These are phyloP conservation scores for Cataglyphis hispanica DNA, from an alignment of 1,140 invertebrate species.

Conservation along the genomic window DNA sequence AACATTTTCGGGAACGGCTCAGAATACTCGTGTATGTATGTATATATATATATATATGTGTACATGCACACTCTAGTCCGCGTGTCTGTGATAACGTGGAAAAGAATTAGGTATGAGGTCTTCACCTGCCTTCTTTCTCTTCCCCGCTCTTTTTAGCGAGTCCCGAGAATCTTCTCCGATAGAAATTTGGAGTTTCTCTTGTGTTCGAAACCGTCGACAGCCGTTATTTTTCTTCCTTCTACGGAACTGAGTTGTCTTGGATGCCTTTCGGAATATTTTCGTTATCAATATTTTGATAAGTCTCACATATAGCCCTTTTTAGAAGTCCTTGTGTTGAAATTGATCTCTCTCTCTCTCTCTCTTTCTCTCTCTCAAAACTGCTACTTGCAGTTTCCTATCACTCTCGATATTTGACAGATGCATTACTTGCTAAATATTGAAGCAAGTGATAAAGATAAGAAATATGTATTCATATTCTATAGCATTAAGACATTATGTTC, in stretches of 20 bases:
- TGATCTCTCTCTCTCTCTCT: no score
- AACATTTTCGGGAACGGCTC: constrained; percentile 75
- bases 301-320: background rate
- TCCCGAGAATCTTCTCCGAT: constrained; percentile 10
- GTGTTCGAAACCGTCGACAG: constrained; percentile 3
- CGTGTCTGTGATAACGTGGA: constrained; percentile 69
- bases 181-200: constrained; percentile 51
- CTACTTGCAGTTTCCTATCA: background rate
- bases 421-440: background rate
- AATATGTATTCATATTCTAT: background rate
- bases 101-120: constrained; percentile 74
- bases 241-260: background rate
- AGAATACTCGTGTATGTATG: constrained; percentile 18
- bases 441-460: background rate
- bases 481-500: background rate
- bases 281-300: background rate
- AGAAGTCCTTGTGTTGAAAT: background rate
- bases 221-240: constrained; percentile 45
- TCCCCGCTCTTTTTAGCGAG: background rate
- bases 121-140: constrained; percentile 36
- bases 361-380: no score
- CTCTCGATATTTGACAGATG: background rate
- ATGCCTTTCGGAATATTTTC: background rate
- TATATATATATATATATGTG: background rate
- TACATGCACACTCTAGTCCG: background rate